Conservation (phyloP, 2,888 invertebrate genomes). For the Odiellus spinosus region DNA sequence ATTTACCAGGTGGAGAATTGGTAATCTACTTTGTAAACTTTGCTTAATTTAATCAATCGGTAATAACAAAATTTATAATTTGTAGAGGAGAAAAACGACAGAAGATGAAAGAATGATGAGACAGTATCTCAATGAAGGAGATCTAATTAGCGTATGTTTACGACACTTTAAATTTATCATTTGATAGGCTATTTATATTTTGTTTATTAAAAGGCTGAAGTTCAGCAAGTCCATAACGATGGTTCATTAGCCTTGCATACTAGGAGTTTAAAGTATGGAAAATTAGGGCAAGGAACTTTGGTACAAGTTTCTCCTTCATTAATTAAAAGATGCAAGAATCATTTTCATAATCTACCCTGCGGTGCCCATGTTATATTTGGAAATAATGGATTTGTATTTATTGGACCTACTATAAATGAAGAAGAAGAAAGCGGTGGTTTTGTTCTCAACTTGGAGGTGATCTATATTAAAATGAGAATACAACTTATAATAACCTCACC, state of each 20-base stretch:
- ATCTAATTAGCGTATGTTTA: slow-evolving; percentile 61
- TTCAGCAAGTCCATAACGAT: slow-evolving; percentile 79
- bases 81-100: slow-evolving; percentile 63
- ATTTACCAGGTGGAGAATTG: slow-evolving; percentile 87
- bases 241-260: slow-evolving; percentile 86
- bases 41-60: too few species aligned
- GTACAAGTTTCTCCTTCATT: slow-evolving; percentile 81
- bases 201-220: too few species aligned
- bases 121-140: slow-evolving; percentile 80
- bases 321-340: slow-evolving; percentile 81
- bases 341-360: slow-evolving; percentile 82
- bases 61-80: too few species aligned
- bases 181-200: too few species aligned
- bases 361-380: slow-evolving; percentile 87
- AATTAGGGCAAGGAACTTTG: slow-evolving; percentile 70
- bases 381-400: slow-evolving; percentile 93
- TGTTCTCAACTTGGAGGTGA: slow-evolving; percentile 50
- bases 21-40: slow-evolving; percentile 33
- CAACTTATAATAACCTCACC: too few species aligned
- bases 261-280: slow-evolving; percentile 90
- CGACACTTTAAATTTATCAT: not conserved
- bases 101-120: slow-evolving; percentile 99
- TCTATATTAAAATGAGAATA: not conserved
- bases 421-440: slow-evolving; percentile 49
- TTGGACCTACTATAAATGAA: slow-evolving; percentile 49